Conservation (phyloP, 2,113 vertebrate species). For the Gallinago undulata region DNA sequence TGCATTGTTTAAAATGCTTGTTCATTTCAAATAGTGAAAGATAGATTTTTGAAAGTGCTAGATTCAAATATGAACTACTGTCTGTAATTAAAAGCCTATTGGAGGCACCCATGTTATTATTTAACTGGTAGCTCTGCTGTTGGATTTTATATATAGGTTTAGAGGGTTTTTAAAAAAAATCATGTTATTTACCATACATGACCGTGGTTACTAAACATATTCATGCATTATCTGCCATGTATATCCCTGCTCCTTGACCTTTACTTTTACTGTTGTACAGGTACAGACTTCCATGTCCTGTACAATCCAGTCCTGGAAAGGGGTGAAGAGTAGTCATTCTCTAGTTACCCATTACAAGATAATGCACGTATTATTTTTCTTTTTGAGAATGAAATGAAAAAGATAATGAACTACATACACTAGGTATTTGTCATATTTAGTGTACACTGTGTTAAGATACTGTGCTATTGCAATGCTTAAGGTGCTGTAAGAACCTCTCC, state of each 20-base stretch:
- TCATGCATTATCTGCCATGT: background rate
- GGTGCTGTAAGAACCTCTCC: background rate
- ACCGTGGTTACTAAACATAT: conserved; percentile 21
- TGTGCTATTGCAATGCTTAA: background rate
- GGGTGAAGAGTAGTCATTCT: background rate
- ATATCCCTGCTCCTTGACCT: background rate
- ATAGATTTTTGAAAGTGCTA: background rate
- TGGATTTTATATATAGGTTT: conserved; percentile 14
- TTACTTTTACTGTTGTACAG: background rate
- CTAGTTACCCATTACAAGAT: too few relatives aligned
- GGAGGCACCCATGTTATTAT: conserved; percentile 12
- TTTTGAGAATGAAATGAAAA: background rate
- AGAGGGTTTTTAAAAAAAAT: conserved; percentile 47
- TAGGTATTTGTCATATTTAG: background rate
- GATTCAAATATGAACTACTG: background rate
- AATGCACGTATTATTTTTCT: background rate
- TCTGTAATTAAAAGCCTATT: conserved; percentile 51
- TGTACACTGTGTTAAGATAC: background rate
- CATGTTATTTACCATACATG: conserved; percentile 41
- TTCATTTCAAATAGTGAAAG: background rate
- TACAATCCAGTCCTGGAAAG: background rate
- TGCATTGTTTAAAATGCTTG: background rate
- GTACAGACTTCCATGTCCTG: background rate
- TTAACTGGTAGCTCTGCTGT: conserved; percentile 42
- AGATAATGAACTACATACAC: background rate